Evolutionary conservation across 2,888 invertebrate species (phyloP).

Genomic region (Ornithoptera priamus): DNA sequence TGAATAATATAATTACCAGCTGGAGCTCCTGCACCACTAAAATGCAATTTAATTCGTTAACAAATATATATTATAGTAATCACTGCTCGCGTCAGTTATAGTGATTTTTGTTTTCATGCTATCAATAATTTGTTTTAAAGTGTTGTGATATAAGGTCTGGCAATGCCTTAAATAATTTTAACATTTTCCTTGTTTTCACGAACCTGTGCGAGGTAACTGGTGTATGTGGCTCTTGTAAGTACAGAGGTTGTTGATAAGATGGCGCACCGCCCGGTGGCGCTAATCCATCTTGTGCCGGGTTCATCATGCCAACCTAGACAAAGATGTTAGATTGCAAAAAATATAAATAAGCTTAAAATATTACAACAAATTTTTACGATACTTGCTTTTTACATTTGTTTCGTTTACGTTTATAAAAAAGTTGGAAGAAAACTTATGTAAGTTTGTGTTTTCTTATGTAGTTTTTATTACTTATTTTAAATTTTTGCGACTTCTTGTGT

Average conservation of each 20-base stretch:
- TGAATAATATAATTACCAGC: constrained; percentile 81
- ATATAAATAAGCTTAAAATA: constrained; percentile 1
- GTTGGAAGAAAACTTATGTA: too few species aligned
- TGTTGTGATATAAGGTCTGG: too few species aligned
- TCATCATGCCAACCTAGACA: constrained; percentile 80
- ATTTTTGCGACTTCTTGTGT: too few species aligned
- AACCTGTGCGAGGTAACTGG: constrained; percentile 74
- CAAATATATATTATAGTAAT: not conserved
- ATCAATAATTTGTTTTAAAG: too few species aligned
- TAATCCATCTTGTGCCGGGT: constrained; percentile 81
- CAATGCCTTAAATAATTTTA: not conserved
- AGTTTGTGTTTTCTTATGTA: too few species aligned
- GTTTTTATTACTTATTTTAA: too few species aligned
- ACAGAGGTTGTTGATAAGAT: constrained; percentile 86
- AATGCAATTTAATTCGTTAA: constrained; percentile 1
- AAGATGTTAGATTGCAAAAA: constrained; percentile 5
- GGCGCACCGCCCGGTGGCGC: constrained; percentile 81
- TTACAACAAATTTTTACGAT: too few species aligned
- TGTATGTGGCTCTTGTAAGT: constrained; percentile 80
- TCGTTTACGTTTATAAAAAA: too few species aligned
- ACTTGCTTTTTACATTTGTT: too few species aligned
- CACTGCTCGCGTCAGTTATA: not conserved
- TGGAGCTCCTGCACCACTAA: constrained; percentile 75
- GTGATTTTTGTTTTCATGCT: too few species aligned
- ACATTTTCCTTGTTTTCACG: constrained; percentile 27